phyloP scores from a whole-genome alignment of 2,888 invertebrate genomes.

The Tetheella fluctuosa region DNA sequence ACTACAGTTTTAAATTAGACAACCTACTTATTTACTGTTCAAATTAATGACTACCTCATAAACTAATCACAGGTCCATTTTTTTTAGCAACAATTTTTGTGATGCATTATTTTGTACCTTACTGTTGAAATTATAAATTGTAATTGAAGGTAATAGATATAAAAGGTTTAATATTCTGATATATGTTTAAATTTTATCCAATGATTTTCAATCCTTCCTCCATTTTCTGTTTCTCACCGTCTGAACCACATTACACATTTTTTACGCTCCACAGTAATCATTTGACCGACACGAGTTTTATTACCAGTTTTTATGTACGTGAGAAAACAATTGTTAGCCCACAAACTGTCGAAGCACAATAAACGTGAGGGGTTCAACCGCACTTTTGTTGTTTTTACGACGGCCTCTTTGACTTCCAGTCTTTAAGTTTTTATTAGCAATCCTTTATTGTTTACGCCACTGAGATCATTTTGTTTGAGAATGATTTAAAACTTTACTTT shows the following conservation, averaged over 20 bases:
- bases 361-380: constrained; percentile 35
- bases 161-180: too few relatives aligned
- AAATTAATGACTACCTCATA: too few relatives aligned
- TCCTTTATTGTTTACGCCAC: constrained; percentile 49
- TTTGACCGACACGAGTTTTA: constrained; percentile 57
- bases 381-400: constrained; percentile 39
- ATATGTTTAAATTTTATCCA: not conserved
- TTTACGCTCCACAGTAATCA: constrained; percentile 45
- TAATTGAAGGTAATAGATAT: too few relatives aligned
- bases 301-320: constrained; percentile 63
- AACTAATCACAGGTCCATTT: too few relatives aligned
- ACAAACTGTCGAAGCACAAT: constrained; percentile 55
- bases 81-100: too few relatives aligned
- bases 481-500: constrained; percentile 4
- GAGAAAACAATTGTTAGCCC: constrained; percentile 74
- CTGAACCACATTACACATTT: constrained; percentile 38
- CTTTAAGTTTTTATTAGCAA: constrained; percentile 64
- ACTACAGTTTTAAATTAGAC: too few relatives aligned
- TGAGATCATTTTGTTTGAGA: constrained; percentile 24
- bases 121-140: too few relatives aligned
- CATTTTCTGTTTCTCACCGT: constrained; percentile 21
- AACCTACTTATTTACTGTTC: too few relatives aligned
- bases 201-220: not conserved
- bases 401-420: constrained; percentile 47
- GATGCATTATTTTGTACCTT: too few relatives aligned